A percentile compares a stretch with the other conserved stretches of the same genome.
phyloP scores from a whole-genome alignment of 2,888 invertebrate species.

The Dione vanillae region DNA sequence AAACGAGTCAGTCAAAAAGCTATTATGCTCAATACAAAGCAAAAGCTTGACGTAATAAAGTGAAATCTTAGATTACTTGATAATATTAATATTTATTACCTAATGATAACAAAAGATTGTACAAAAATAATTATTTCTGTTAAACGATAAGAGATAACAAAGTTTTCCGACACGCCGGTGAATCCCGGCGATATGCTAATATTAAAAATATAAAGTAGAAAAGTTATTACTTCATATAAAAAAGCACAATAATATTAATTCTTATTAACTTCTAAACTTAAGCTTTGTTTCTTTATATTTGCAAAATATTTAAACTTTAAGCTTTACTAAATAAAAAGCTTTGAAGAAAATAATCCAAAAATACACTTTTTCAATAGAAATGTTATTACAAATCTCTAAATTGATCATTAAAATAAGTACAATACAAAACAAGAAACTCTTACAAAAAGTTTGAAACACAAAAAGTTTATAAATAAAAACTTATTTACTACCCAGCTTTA shows the following conservation, averaged over 20 bases:
- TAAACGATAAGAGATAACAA: conserved; percentile 1
- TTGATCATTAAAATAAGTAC: neutral
- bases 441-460: neutral
- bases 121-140: neutral
- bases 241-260: too few relatives aligned
- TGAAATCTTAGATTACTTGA: neutral
- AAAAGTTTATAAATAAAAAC: neutral
- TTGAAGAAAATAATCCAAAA: neutral
- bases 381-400: neutral
- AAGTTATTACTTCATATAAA: too few relatives aligned
- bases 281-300: neutral
- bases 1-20: too few relatives aligned
- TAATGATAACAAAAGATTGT: neutral
- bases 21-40: too few relatives aligned
- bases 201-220: neutral
- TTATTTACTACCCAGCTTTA: neutral
- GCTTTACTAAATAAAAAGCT: neutral
- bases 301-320: neutral
- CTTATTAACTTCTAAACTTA: neutral
- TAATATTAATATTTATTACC: neutral
- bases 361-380: neutral
- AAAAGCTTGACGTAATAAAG: too few relatives aligned
- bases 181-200: neutral
- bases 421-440: neutral
- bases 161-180: neutral